Percentiles rank a stretch among this genome's conserved stretches.
These are phyloP conservation scores for Crossoptilon crossoptilon DNA, from an alignment of 2,797 vertebrate species.

Conservation along the genomic window DNA sequence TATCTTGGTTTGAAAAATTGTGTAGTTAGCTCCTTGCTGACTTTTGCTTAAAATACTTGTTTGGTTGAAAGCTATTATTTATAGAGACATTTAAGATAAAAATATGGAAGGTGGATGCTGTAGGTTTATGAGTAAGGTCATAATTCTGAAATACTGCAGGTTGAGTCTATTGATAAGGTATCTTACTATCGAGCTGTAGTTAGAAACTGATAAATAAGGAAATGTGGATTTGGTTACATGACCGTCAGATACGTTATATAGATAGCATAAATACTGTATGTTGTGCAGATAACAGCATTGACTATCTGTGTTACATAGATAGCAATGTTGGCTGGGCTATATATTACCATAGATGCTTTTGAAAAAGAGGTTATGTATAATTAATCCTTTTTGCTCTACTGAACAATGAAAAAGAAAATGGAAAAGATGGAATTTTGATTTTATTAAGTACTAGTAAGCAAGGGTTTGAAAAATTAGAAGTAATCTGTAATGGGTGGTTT, in stretches of 20 bases:
- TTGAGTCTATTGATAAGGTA: neutral
- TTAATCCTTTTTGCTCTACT: neutral
- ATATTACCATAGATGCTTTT: neutral
- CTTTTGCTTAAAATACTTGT: neutral
- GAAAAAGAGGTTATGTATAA: neutral
- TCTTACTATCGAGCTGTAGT: neutral
- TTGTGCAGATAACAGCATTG: neutral
- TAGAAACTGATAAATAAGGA: neutral
- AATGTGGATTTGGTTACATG: neutral
- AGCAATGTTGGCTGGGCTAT: neutral
- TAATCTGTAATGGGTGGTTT: neutral
- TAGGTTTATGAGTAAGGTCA: neutral
- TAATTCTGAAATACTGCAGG: neutral
- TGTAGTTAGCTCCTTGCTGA: neutral
- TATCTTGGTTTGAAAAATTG: neutral
- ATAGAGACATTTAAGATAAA: neutral
- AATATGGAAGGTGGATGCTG: neutral
- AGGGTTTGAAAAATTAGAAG: neutral
- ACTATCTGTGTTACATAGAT: neutral
- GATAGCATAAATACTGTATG: neutral
- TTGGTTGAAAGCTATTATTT: neutral
- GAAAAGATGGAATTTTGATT: neutral
- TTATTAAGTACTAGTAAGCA: neutral
- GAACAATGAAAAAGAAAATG: neutral
- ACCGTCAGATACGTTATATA: neutral